Conservation (phyloP, 2,797 vertebrate genomes). For the Galagoides demidoff region DNA sequence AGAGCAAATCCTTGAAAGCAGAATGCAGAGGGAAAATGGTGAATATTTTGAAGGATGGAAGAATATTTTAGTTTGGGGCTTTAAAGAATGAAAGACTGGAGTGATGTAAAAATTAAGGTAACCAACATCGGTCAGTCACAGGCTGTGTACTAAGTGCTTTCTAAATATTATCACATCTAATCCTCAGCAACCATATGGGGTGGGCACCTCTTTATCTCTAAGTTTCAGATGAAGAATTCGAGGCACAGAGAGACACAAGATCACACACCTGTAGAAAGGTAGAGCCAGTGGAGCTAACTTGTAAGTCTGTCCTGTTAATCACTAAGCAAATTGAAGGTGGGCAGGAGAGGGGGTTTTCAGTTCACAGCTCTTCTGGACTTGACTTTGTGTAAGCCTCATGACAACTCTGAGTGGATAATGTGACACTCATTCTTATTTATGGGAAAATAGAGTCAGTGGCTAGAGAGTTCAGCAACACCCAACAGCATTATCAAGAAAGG, state of each 20-base stretch:
- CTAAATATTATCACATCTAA: neutral
- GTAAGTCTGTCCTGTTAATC: neutral
- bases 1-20: neutral
- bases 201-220: neutral
- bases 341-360: neutral
- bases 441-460: neutral
- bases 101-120: neutral
- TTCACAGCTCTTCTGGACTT: neutral
- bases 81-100: neutral
- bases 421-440: neutral
- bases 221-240: neutral
- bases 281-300: neutral
- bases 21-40: neutral
- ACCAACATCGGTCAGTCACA: neutral
- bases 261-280: neutral
- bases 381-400: neutral
- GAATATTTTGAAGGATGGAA: slow-evolving; percentile 31
- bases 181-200: neutral
- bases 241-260: neutral
- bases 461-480: neutral
- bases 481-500: neutral
- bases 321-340: neutral
- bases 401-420: neutral
- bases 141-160: neutral
- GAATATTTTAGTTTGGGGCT: slow-evolving; percentile 18